Evolutionary conservation across 2,888 invertebrate species (phyloP), one percentile per base, ranked within the genome.

Genomic region (Drosophila mulleri): DNA sequence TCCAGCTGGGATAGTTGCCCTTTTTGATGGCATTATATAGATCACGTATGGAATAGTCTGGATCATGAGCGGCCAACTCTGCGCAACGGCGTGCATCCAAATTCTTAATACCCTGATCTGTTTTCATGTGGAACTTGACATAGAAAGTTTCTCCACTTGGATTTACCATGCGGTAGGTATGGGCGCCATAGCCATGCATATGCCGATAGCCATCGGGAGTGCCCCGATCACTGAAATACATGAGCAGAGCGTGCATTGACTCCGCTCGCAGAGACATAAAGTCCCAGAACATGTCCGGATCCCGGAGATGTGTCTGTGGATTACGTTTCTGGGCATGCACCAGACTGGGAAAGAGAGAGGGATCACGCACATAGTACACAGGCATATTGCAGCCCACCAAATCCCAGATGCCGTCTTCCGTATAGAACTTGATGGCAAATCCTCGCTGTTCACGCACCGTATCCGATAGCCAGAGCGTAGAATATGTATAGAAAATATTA

Each of bases 281-380:
- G 92, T 98, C 98, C 98, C 98, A 98, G 92, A 98, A 97, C 98
- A 98, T 98, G 90, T 98, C 97, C 3, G 97, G 94, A 93, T 98
- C 98, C 93, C 98, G 98, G 48, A 98, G 94, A 91, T 97, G 97
- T 0, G 97, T 97, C 50, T 95, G 96, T 1, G 99, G 99, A 92
- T 99, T 99, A 78, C 99, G 95, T 92, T 99, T 99, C 92, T 98
- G 98, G 0, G 98, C 98, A 92, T 99, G 99, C 86, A 99, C 98
- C 90, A 99, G 98, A 90, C 97, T 97, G 14, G 98, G 97, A 93
- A 99, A 99, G 58, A 97, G 93, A 20, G 96, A 94, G 0, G 98
- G 97, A 92, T 98, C 98, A 61, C 98, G 95, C 87, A 98, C 95
- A 93, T 98, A 98, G 94, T 98, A 98, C 69, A 98, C 95, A 0